Evolutionary conservation across 2,888 invertebrate species (phyloP).

Genomic region (Ennomos quercinarius): DNA sequence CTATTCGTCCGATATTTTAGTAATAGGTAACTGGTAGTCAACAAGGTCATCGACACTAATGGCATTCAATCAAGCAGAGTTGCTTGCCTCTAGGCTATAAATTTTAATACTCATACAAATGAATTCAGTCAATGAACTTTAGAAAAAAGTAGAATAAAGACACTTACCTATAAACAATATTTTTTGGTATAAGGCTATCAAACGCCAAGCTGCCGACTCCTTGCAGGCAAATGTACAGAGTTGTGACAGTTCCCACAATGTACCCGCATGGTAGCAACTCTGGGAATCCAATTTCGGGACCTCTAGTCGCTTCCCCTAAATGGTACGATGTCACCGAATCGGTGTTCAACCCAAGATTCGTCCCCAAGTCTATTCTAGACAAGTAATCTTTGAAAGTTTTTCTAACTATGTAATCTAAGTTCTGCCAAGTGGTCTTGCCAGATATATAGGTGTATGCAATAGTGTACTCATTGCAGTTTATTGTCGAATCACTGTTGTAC

Average conservation of each 20-base stretch:
- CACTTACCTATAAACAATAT: slow-evolving; percentile 94
- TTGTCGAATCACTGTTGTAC: slow-evolving; percentile 81
- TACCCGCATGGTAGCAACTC: slow-evolving; percentile 97
- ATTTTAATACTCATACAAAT: slow-evolving; percentile 14
- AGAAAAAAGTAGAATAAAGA: slow-evolving; percentile 7
- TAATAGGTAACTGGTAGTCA: slow-evolving; percentile 2
- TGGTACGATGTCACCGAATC: slow-evolving; percentile 98
- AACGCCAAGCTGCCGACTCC: slow-evolving; percentile 95
- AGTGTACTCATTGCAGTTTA: slow-evolving; percentile 89
- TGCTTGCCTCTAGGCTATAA: slow-evolving; percentile 17
- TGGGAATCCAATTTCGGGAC: slow-evolving; percentile 92
- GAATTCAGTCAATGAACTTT: slow-evolving; percentile 6
- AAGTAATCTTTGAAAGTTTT: slow-evolving; percentile 98
- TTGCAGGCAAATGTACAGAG: slow-evolving; percentile 95
- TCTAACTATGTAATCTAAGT: slow-evolving; percentile 95
- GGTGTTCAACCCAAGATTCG: slow-evolving; percentile 92
- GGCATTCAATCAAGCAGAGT: slow-evolving; percentile 13
- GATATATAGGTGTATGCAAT: slow-evolving; percentile 96
- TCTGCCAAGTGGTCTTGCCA: slow-evolving; percentile 97
- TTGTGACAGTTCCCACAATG: slow-evolving; percentile 94
- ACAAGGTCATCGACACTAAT: slow-evolving; percentile 10
- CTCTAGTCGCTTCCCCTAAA: slow-evolving; percentile 94
- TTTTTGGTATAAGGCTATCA: slow-evolving; percentile 97
- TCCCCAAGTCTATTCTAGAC: slow-evolving; percentile 96
- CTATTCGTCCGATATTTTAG: no score